phyloP scores from a whole-genome alignment of 1,140 invertebrate species.

The Plutomurus gul region DNA sequence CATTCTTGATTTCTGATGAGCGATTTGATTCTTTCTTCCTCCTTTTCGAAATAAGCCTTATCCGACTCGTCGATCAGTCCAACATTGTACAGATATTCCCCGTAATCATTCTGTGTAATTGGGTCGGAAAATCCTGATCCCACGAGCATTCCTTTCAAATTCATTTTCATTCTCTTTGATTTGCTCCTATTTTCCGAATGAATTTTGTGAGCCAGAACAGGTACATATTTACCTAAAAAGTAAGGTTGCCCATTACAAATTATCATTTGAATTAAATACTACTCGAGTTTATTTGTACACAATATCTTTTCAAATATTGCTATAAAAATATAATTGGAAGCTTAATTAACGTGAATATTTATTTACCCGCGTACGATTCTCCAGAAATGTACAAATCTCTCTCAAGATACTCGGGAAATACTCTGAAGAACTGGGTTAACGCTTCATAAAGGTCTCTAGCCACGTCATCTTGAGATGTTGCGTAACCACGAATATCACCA shows the following conservation, averaged over 20 bases:
- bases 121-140: conserved; percentile 63
- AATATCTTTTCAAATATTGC: neutral
- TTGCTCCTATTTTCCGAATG: conserved; percentile 65
- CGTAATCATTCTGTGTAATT: conserved; percentile 60
- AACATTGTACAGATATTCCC: conserved; percentile 61
- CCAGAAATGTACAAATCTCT: conserved; percentile 60
- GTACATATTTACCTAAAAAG: conserved; percentile 68
- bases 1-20: conserved; percentile 57
- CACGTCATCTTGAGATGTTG: conserved; percentile 59
- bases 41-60: conserved; percentile 56
- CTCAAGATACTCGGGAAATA: conserved; percentile 57
- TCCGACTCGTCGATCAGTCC: conserved; percentile 60
- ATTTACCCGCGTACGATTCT: conserved; percentile 56
- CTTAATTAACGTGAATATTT: too few species aligned
- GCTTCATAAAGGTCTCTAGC: conserved; percentile 60
- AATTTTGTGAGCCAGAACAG: conserved; percentile 74
- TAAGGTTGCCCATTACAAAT: too few species aligned
- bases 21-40: conserved; percentile 55
- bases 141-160: conserved; percentile 60
- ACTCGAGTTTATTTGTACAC: neutral
- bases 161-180: conserved; percentile 26
- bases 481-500: conserved; percentile 53
- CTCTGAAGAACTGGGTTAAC: conserved; percentile 59
- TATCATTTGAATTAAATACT: neutral
- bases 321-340: too few species aligned